Evolutionary conservation across 2,888 invertebrate species (phyloP).

Genomic region (Himalopsyche tibetana): DNA sequence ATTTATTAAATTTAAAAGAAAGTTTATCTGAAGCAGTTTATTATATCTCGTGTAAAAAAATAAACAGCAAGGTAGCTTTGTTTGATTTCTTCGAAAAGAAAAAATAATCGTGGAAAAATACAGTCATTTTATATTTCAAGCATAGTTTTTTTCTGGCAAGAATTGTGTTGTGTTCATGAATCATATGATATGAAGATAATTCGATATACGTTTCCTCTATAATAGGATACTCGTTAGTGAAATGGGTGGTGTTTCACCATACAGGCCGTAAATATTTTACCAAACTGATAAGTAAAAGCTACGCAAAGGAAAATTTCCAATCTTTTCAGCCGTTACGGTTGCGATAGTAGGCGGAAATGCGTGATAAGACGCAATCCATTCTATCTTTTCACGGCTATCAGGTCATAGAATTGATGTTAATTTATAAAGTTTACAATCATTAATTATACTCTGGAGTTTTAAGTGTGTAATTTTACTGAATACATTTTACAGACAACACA

Average conservation of each 20-base stretch:
- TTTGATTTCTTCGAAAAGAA: too few relatives aligned
- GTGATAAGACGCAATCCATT: conserved; percentile 63
- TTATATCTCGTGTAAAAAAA: too few relatives aligned
- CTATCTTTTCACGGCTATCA: conserved; percentile 65
- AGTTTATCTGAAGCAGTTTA: too few relatives aligned
- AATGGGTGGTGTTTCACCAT: conserved; percentile 40
- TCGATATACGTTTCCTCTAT: conserved; percentile 21
- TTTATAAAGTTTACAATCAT: conserved; percentile 65
- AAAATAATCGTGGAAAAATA: too few relatives aligned
- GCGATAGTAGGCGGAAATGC: conserved; percentile 59
- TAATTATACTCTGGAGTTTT: conserved; percentile 62
- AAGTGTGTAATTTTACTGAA: conserved; percentile 62
- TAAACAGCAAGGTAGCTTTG: too few relatives aligned
- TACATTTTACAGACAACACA: conserved; percentile 48
- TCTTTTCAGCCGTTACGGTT: conserved; percentile 48
- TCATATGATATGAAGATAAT: conserved; percentile 1
- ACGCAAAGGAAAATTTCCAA: conserved; percentile 52
- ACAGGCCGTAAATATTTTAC: conserved; percentile 50
- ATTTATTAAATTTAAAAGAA: too few relatives aligned
- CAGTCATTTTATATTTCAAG: too few relatives aligned
- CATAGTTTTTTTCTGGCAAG: too few relatives aligned
- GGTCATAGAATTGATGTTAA: conserved; percentile 64
- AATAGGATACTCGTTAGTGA: conserved; percentile 14
- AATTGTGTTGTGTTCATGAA: not conserved
- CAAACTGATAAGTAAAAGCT: conserved; percentile 50